phyloP scores from a whole-genome alignment of 2,888 invertebrate genomes.

The Mystacides longicornis region DNA sequence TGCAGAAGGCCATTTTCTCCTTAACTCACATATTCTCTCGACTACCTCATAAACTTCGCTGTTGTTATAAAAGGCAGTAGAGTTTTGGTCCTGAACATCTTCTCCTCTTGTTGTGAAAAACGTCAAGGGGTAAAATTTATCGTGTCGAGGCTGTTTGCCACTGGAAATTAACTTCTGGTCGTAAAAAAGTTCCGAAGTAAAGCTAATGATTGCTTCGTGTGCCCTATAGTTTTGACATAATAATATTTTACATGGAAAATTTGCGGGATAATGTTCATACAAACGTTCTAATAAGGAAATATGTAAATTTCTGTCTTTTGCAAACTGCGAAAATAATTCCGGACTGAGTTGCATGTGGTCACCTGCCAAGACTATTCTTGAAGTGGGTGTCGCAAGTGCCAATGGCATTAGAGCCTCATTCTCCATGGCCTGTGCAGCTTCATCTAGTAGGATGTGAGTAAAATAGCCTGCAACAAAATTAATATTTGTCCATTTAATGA shows the following conservation, averaged over 20 bases:
- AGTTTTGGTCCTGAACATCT: slow-evolving; percentile 69
- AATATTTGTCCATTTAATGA: background rate
- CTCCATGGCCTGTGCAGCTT: slow-evolving; percentile 83
- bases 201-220: slow-evolving; percentile 72
- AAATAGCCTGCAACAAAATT: slow-evolving; percentile 45
- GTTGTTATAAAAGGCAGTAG: slow-evolving; percentile 75
- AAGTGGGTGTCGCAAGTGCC: slow-evolving; percentile 61
- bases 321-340: slow-evolving; percentile 69
- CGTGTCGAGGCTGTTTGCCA: slow-evolving; percentile 63
- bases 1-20: slow-evolving; percentile 64
- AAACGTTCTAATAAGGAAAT: slow-evolving; percentile 70
- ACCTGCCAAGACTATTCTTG: slow-evolving; percentile 73
- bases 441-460: slow-evolving; percentile 77
- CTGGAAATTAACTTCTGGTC: slow-evolving; percentile 68
- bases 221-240: slow-evolving; percentile 77
- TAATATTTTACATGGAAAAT: slow-evolving; percentile 70
- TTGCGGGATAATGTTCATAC: slow-evolving; percentile 65
- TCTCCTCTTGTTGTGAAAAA: slow-evolving; percentile 75
- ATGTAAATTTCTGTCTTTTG: slow-evolving; percentile 61
- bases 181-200: slow-evolving; percentile 76
- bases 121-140: slow-evolving; percentile 63
- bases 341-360: slow-evolving; percentile 83
- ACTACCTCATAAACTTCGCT: slow-evolving; percentile 76
- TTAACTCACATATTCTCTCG: slow-evolving; percentile 64
- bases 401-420: slow-evolving; percentile 77